Evolutionary conservation across 2,888 invertebrate species (phyloP).

Genomic region (Melipona beecheii): DNA sequence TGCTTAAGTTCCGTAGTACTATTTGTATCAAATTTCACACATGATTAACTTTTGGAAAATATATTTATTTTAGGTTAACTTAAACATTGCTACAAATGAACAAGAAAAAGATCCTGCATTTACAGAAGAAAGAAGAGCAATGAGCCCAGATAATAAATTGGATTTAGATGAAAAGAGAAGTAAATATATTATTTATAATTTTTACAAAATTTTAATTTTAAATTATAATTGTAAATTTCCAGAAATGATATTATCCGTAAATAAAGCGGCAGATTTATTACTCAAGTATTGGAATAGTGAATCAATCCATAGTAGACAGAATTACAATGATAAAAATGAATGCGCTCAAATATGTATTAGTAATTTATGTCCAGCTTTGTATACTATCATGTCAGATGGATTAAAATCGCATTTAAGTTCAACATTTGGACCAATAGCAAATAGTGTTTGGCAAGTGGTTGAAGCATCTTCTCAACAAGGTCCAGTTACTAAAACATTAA

Average conservation of each 20-base stretch:
- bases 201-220: neutral
- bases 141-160: conserved; percentile 83
- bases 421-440: conserved; percentile 93
- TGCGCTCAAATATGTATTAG: conserved; percentile 91
- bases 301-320: conserved; percentile 85
- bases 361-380: conserved; percentile 92
- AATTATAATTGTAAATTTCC: conserved; percentile 73
- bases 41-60: neutral
- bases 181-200: conserved; percentile 43
- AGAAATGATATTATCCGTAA: conserved; percentile 90
- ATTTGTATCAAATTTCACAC: neutral
- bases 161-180: conserved; percentile 86
- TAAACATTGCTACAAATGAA: conserved; percentile 57
- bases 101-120: conserved; percentile 64
- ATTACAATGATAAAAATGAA: conserved; percentile 86
- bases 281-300: conserved; percentile 89
- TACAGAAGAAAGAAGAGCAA: conserved; percentile 74
- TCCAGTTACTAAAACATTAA: conserved; percentile 92
- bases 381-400: conserved; percentile 93
- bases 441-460: conserved; percentile 95
- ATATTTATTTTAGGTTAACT: conserved; percentile 59
- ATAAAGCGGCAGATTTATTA: conserved; percentile 90
- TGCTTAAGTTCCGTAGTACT: conserved; percentile 2
- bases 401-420: conserved; percentile 92
- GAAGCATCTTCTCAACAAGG: conserved; percentile 95